These are phyloP conservation scores for Suncus etruscus DNA, from an alignment of 2,113 vertebrate genomes.

Conservation along the genomic window DNA sequence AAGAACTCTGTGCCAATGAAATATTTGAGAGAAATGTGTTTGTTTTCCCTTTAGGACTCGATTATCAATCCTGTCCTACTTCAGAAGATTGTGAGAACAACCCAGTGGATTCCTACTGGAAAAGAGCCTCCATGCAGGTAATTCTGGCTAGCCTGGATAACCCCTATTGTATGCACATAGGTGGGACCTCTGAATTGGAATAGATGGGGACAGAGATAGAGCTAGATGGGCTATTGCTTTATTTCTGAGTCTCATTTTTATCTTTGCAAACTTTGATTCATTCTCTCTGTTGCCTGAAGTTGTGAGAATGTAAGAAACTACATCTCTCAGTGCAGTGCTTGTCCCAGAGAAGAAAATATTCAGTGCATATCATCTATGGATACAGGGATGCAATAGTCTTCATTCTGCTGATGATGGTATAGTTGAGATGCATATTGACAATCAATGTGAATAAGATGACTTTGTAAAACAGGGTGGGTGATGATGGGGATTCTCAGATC, in stretches of 20 bases:
- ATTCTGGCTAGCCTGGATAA: rapidly evolving
- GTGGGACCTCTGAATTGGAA: rapidly evolving
- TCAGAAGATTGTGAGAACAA: constrained; percentile 86
- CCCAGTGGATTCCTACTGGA: constrained; percentile 88
- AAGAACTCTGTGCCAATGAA: neutral
- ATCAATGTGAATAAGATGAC: neutral
- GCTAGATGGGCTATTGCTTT: no score
- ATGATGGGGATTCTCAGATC: neutral
- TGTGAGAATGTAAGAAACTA: neutral
- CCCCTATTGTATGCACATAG: rapidly evolving
- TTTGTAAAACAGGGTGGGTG: neutral
- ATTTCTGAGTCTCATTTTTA: neutral
- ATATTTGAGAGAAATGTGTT: constrained; percentile 51
- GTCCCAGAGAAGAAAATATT: neutral
- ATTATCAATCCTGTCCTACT: constrained; percentile 88
- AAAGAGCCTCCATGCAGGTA: constrained; percentile 84
- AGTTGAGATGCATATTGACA: neutral
- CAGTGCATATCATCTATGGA: neutral
- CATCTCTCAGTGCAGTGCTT: neutral
- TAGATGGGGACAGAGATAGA: neutral
- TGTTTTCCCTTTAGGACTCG: constrained; percentile 79
- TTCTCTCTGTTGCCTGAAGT: neutral
- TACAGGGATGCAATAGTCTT: rapidly evolving
- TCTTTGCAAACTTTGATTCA: neutral
- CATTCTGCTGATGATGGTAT: neutral